These are phyloP conservation scores for Auanema sp. DNA, from an alignment of 2,888 invertebrate species.

Conservation along the genomic window DNA sequence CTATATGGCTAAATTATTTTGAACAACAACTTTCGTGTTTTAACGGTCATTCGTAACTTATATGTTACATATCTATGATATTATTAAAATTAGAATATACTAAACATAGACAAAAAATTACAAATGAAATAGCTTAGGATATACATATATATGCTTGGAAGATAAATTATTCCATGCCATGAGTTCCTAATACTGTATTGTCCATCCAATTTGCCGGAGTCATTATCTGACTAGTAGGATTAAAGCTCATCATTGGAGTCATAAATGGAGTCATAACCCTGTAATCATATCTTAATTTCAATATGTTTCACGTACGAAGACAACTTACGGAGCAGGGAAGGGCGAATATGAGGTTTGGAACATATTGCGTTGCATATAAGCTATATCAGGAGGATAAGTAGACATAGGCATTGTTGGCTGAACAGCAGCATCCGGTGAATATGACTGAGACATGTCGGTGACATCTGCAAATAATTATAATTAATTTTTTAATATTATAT, in stretches of 20 bases:
- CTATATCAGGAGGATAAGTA: constrained; percentile 31
- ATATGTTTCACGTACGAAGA: neutral
- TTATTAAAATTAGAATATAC: no score
- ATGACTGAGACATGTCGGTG: constrained; percentile 32
- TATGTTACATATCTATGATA: no score
- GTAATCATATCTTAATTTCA: constrained; percentile 13
- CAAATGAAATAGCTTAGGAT: no score
- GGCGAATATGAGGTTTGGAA: constrained; percentile 26
- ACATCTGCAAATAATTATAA: constrained; percentile 7
- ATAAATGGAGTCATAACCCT: constrained; percentile 38
- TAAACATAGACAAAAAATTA: no score
- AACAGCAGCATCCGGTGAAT: constrained; percentile 37
- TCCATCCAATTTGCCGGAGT: constrained; percentile 22
- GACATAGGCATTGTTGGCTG: constrained; percentile 20
- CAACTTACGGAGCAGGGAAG: constrained; percentile 38
- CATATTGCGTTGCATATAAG: constrained; percentile 39
- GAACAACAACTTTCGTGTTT: no score
- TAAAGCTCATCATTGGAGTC: constrained; percentile 35
- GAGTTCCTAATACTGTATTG: constrained; percentile 13
- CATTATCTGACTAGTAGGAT: constrained; percentile 11
- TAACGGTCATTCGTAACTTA: no score
- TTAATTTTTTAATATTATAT: constrained; percentile 3
- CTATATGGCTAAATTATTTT: no score
- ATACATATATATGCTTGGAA: no score
- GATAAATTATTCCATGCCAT: constrained; percentile 3